A percentile compares a stretch with the other conserved stretches of the same genome.
Conservation (phyloP, 2,113 vertebrate genomes). For the Podarcis raffonei region DNA sequence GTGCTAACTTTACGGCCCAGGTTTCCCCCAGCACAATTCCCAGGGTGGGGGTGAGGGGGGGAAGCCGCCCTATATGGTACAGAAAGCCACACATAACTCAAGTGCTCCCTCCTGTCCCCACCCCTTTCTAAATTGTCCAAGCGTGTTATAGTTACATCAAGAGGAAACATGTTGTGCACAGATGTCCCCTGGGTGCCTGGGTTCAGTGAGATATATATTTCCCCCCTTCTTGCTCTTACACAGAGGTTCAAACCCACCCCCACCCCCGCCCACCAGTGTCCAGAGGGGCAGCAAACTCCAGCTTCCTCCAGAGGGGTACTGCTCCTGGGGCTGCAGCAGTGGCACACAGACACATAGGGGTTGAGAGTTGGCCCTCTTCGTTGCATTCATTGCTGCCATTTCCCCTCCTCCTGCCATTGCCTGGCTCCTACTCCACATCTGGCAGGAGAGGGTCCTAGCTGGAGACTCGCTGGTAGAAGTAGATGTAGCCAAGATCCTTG, state of each 20-base stretch:
- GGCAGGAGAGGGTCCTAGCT: slow-evolving; percentile 79
- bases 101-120: slow-evolving; percentile 10
- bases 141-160: slow-evolving; percentile 48
- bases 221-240: slow-evolving; percentile 30
- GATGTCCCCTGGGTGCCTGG: slow-evolving; percentile 31
- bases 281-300: slow-evolving; percentile 45
- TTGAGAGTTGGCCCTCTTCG: slow-evolving; percentile 42
- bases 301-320: slow-evolving; percentile 10
- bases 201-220: slow-evolving; percentile 33
- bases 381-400: slow-evolving; percentile 16
- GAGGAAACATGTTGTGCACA: slow-evolving; percentile 61
- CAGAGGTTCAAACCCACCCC: slow-evolving; percentile 46
- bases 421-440: slow-evolving; percentile 42
- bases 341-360: slow-evolving; percentile 27
- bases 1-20: slow-evolving; percentile 28
- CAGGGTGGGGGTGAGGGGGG: neutral
- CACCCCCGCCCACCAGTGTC: slow-evolving; percentile 38
- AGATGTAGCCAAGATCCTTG: slow-evolving; percentile 98
- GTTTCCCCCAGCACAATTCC: neutral
- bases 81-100: slow-evolving; percentile 58
- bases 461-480: slow-evolving; percentile 93
- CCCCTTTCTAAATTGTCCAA: slow-evolving; percentile 25
- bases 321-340: neutral
- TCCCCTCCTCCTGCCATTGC: slow-evolving; percentile 37
- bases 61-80: slow-evolving; percentile 27